A percentile compares a stretch with the other conserved stretches of the same genome.
Evolutionary conservation across 2,797 vertebrate species (phyloP).

Genomic region (Cetoscarus ocellatus): DNA sequence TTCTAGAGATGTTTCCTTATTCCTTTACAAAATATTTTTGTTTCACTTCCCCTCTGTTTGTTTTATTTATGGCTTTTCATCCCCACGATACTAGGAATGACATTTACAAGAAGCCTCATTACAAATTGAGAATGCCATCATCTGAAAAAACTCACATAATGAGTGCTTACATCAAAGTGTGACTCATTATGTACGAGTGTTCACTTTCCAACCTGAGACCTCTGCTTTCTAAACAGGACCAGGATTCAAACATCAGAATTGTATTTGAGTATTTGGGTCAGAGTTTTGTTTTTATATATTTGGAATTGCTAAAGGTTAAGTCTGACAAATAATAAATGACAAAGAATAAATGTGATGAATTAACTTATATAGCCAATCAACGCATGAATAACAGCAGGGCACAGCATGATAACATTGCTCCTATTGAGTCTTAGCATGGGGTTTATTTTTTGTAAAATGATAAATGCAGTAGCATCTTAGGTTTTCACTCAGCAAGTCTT

Average conservation of each 20-base stretch:
- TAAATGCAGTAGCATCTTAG: too few species aligned
- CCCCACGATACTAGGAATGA: conserved; percentile 27
- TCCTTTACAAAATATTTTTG: conserved; percentile 4
- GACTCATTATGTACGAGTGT: conserved; percentile 66
- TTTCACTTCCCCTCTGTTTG: conserved; percentile 28
- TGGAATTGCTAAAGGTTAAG: conserved; percentile 9
- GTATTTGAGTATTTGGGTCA: conserved; percentile 23
- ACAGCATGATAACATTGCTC: conserved; percentile 3
- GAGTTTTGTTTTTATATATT: conserved; percentile 5
- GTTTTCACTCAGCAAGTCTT: too few species aligned
- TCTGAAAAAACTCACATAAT: conserved; percentile 33
- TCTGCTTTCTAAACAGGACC: conserved; percentile 47
- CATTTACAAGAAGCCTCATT: conserved; percentile 49
- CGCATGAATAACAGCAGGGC: neutral
- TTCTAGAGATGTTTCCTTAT: conserved; percentile 6
- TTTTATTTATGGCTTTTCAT: conserved; percentile 32
- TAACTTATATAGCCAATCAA: conserved; percentile 1
- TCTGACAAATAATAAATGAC: too few species aligned
- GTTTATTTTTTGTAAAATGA: neutral
- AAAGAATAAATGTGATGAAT: neutral
- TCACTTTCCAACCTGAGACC: conserved; percentile 57
- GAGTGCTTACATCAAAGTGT: conserved; percentile 50
- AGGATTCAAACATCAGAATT: conserved; percentile 27
- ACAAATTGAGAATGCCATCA: conserved; percentile 49
- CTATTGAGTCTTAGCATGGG: neutral